phyloP scores from a whole-genome alignment of 2,113 vertebrate genomes.

The Mustela nigripes region DNA sequence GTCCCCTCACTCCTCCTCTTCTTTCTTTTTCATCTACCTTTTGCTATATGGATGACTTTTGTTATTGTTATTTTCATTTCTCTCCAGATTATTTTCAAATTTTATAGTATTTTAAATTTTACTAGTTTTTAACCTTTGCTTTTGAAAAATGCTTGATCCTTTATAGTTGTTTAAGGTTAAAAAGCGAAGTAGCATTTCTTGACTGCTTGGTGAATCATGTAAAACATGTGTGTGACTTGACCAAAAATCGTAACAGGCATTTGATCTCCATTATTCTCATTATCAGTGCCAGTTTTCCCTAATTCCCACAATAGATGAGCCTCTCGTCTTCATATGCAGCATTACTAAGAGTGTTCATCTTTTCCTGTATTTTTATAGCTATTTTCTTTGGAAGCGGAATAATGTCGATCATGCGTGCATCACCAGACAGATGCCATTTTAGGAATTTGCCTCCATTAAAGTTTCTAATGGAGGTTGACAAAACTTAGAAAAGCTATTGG shows the following conservation, averaged over 20 bases:
- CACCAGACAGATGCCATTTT: slow-evolving; percentile 10
- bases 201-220: not conserved
- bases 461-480: slow-evolving; percentile 53
- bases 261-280: not conserved
- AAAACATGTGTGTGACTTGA: not conserved
- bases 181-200: not conserved
- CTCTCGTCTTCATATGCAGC: not conserved
- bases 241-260: not conserved
- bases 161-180: not conserved
- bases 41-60: not conserved
- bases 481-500: slow-evolving; percentile 37
- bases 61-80: not conserved
- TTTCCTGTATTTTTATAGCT: slow-evolving; percentile 22
- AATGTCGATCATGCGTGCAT: not conserved
- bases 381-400: slow-evolving; percentile 26
- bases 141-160: not conserved
- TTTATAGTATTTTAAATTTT: slow-evolving; percentile 31
- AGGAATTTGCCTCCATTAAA: slow-evolving; percentile 21
- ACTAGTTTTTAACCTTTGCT: not conserved
- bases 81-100: slow-evolving; percentile 33
- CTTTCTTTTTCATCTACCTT: not conserved
- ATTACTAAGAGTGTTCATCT: not conserved
- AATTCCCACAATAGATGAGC: not conserved
- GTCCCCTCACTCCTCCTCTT: not conserved
- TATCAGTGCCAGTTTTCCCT: not conserved